Evolutionary conservation across 1,140 invertebrate species (phyloP), one percentile per base, ranked within the genome.

Genomic region (Diorhabda sublineata): DNA sequence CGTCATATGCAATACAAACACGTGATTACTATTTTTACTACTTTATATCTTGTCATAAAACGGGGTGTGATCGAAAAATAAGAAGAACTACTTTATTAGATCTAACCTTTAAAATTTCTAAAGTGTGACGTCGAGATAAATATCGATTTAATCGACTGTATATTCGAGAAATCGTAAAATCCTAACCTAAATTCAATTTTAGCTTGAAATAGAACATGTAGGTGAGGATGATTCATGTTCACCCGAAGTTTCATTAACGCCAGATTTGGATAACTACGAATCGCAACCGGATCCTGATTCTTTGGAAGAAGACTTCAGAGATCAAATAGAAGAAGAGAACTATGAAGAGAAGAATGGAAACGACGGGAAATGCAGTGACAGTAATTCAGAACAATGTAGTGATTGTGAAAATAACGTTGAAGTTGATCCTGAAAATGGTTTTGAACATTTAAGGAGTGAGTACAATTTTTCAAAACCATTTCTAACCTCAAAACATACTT

Each of bases 341-440:
- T 9, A 4, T 56, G 42, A 45, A 58, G 66, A 63, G 4, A 44
- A 47, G 7, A 59, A 62, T 42, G 61, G 43, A 26, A 9, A 45
- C 8, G 43, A 59, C 57, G 66, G 61, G 52, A 58, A 69, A 64
- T 67, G 61, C 7, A 61, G 9, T 5, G 62, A 61, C 6, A 65
- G 67, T 42, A 63, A 57, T 5, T 45, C 58, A 9, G 68, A 61
- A 6, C 52, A 43, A 11, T 45, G 4, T 45, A 9, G 7, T 45
- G 61, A 63, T 11, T 45, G 43, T 26, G 61, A 63, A 4, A 41
- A 5, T 3, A 66, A 71, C 45, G 42, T 43, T 58, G 67, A 64
- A 7, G 58, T 57, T 41, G 42, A 43, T 42, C 11, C 26, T 7
- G n/a, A 42, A 41, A 6, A 4, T 8, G 41, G 42, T 41, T 42